Evolutionary conservation across 2,888 invertebrate species (phyloP).

Genomic region (Melanchra persicariae): DNA sequence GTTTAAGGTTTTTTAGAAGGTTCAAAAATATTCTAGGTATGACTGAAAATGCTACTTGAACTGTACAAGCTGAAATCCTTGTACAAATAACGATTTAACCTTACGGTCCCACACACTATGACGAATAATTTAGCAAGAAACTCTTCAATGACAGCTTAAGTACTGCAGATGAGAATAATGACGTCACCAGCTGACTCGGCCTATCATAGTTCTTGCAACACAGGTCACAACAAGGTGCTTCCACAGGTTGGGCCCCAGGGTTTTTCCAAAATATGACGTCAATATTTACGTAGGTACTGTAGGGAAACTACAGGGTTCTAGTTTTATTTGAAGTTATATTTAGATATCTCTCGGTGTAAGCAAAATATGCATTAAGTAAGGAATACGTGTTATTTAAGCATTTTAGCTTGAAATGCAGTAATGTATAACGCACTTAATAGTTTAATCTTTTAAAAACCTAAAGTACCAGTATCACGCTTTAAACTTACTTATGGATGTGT

Average conservation of each 20-base stretch:
- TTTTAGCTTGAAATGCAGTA: neutral
- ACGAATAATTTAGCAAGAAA: constrained; percentile 40
- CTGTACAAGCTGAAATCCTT: constrained; percentile 12
- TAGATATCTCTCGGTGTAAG: neutral
- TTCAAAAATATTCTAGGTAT: too few species aligned
- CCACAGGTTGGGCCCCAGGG: neutral
- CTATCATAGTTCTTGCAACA: neutral
- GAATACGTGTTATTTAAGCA: neutral
- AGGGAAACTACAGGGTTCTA: neutral
- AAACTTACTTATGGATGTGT: too few species aligned
- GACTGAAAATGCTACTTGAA: neutral
- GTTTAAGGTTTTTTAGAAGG: too few species aligned
- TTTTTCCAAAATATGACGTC: constrained; percentile 19
- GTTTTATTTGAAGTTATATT: neutral
- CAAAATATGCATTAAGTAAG: neutral
- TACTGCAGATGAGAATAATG: constrained; percentile 8
- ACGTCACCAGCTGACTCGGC: constrained; percentile 4
- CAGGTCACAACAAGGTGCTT: neutral
- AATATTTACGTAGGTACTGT: neutral
- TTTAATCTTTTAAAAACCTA: neutral
- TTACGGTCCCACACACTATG: constrained; percentile 27
- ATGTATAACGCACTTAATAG: neutral
- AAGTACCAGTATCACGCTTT: too few species aligned
- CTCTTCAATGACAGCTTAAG: constrained; percentile 30
- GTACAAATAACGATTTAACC: constrained; percentile 11